Evolutionary conservation across 1,140 invertebrate species (phyloP).

Genomic region (Drosophila baimaii): DNA sequence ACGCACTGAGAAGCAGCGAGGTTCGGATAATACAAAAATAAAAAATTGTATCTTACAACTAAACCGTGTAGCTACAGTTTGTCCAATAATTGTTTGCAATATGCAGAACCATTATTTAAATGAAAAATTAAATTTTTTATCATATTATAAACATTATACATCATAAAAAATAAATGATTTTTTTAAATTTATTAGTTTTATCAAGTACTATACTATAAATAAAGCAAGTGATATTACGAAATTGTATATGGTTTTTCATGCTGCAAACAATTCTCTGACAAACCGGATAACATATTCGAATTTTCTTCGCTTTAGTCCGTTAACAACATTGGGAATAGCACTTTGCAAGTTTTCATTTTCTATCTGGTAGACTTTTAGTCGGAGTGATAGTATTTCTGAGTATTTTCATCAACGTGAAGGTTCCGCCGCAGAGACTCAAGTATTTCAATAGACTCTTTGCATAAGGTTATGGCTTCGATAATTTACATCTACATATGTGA

Average conservation of each 20-base stretch:
- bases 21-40: constrained; percentile 64
- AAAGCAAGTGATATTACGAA: too few species aligned
- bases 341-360: constrained; percentile 66
- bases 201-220: too few species aligned
- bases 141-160: too few species aligned
- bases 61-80: constrained; percentile 37
- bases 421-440: constrained; percentile 71
- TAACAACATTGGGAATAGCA: constrained; percentile 30
- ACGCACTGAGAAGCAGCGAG: constrained; percentile 83
- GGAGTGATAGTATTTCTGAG: constrained; percentile 73
- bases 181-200: too few species aligned
- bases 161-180: too few species aligned
- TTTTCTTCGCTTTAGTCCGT: constrained; percentile 11
- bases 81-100: background rate
- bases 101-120: background rate
- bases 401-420: constrained; percentile 62
- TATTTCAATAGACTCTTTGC: constrained; percentile 62
- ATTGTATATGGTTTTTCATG: background rate
- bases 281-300: constrained; percentile 55
- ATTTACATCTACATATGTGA: constrained; percentile 36
- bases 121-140: too few species aligned
- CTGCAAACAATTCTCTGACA: background rate
- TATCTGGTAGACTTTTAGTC: constrained; percentile 18
- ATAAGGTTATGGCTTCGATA: constrained; percentile 28
- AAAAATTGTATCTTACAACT: constrained; percentile 37